Base-by-base conservation (phyloP, 2,888 invertebrate genomes). In the Drosophila anceps region DNA sequence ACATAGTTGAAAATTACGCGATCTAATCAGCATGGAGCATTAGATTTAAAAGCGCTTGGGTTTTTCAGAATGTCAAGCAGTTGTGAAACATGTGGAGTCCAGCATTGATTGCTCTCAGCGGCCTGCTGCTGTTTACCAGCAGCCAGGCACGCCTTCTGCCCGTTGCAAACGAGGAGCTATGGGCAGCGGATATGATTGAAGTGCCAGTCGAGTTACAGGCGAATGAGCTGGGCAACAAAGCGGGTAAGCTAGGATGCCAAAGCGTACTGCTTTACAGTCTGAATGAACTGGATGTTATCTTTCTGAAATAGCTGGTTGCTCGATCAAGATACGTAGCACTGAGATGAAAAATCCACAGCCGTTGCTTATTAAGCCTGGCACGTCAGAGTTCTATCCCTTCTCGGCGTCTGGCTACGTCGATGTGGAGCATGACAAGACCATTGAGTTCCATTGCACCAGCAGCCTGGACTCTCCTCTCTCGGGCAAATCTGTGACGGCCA, bases 331-430 rank as follows among this genome's bases (percentile, higher is more conserved):
- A 8, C 66, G 87, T 7, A 76, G 86, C 57, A 63, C 76, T 1
- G 79, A 85, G 54, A 67, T 88, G 57, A 84, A 85, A 64, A 94
- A 94, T 61, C 95, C 95, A 0, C 95, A 95, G 82, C 95, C 95
- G 0, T 92, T 95, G 54, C 93, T 94, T 70, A 83, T 95, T 2
- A 92, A 91, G 67, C 91, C 93, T 1, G 93, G 93, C 8, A 88
- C 91, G 9, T 67, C 74, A 0, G 71, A 85, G 15, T 82, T 91
- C 53, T 79, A 69, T 54, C 75, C 76, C 9, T 91, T 84, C 61
- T 75, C 79, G 9, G 77, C 76, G 10, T 69, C 58, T n/a, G 91
- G 91, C 27, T 51, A 72, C 13, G 81, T 91, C 31, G 74, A 75
- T 29, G 69, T 92, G 24, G 76, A 46, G 0, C 20, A 71, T 7